A percentile compares a stretch with the other conserved stretches of the same genome.
These are phyloP conservation scores for Anolis carolinensis DNA, from an alignment of 2,113 vertebrate species.

Conservation along the genomic window DNA sequence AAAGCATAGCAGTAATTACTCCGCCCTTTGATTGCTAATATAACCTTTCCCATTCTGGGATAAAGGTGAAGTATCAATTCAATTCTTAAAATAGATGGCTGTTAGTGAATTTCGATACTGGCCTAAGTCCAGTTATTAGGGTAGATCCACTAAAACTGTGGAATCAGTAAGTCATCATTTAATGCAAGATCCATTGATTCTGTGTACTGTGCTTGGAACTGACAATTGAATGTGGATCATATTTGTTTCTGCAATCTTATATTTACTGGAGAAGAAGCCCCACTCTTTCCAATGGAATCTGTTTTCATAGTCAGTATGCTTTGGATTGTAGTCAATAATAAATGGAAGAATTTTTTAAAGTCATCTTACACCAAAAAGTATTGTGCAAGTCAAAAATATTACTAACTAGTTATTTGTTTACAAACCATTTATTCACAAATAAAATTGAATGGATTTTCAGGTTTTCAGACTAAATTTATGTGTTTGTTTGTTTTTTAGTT, in stretches of 20 bases:
- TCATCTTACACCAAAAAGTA: background rate
- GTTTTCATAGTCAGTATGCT: background rate
- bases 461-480: conserved; percentile 6
- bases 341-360: background rate
- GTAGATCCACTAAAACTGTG: too few relatives aligned
- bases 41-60: too few relatives aligned
- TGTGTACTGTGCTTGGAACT: too few relatives aligned
- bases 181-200: too few relatives aligned
- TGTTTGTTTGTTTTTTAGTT: conserved; percentile 72
- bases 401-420: background rate
- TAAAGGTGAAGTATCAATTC: too few relatives aligned
- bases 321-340: background rate
- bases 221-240: too few relatives aligned
- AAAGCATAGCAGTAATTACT: too few relatives aligned
- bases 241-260: background rate
- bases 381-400: background rate
- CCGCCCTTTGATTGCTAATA: too few relatives aligned
- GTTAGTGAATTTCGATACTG: too few relatives aligned
- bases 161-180: too few relatives aligned
- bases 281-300: background rate
- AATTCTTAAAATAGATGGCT: too few relatives aligned
- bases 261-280: background rate
- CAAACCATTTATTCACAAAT: background rate
- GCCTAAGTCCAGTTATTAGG: too few relatives aligned
- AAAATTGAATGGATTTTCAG: conserved; percentile 29